Evolutionary conservation across 2,888 invertebrate genomes (phyloP).

Genomic region (Sipunculus nudus): DNA sequence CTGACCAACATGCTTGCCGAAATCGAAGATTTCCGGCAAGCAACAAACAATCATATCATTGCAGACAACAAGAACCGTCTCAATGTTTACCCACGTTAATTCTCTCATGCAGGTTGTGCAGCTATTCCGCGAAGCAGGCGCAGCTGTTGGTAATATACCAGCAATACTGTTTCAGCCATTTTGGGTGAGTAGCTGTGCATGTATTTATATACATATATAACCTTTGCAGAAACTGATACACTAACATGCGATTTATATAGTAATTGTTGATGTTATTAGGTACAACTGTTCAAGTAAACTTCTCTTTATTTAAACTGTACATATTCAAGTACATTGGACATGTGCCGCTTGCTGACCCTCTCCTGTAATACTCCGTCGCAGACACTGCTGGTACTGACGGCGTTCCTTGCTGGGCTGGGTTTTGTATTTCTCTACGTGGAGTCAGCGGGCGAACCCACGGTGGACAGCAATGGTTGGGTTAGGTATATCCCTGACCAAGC

Average conservation of each 20-base stretch:
- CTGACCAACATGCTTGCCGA: too few species aligned
- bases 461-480: slow-evolving; percentile 1
- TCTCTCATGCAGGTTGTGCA: slow-evolving; percentile 26
- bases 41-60: neutral
- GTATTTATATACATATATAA: neutral
- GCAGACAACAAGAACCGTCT: neutral
- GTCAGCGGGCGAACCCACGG: slow-evolving; percentile 39
- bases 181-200: slow-evolving; percentile 19
- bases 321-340: too few species aligned
- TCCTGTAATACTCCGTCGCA: too few species aligned
- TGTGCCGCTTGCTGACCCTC: too few species aligned
- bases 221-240: slow-evolving; percentile 44
- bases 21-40: too few species aligned
- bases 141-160: slow-evolving; percentile 34
- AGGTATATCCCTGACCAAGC: neutral
- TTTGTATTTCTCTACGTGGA: slow-evolving; percentile 49
- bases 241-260: slow-evolving; percentile 3
- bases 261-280: too few species aligned
- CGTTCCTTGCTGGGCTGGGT: slow-evolving; percentile 37
- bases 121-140: slow-evolving; percentile 46
- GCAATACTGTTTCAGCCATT: slow-evolving; percentile 31
- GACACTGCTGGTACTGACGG: slow-evolving; percentile 34
- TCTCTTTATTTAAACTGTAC: too few species aligned
- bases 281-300: too few species aligned
- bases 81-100: too few species aligned